phyloP scores from a whole-genome alignment of 1,140 invertebrate species.

The Drosophila mayri region DNA sequence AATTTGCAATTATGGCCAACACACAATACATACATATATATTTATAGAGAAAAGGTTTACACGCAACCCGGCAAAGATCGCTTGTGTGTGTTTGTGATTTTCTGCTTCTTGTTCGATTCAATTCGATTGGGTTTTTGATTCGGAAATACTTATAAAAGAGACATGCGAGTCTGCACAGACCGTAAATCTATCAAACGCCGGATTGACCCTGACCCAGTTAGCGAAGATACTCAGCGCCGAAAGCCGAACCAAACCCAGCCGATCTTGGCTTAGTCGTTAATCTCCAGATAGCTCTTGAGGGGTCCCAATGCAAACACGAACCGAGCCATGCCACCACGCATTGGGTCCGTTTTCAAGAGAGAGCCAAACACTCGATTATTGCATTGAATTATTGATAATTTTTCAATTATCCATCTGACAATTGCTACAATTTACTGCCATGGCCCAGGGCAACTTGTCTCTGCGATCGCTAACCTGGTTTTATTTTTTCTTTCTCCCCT shows the following conservation, averaged over 20 bases:
- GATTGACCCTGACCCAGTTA: conserved; percentile 78
- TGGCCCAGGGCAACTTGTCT: conserved; percentile 42
- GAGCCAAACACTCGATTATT: conserved; percentile 57
- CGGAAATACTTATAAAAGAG: conserved; percentile 46
- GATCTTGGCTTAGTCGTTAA: conserved; percentile 69
- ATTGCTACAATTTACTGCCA: conserved; percentile 71
- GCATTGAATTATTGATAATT: conserved; percentile 77
- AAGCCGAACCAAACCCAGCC: conserved; percentile 31
- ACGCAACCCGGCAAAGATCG: conserved; percentile 49
- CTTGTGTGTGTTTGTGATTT: conserved; percentile 7
- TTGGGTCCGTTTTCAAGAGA: conserved; percentile 26
- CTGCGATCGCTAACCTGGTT: conserved; percentile 23
- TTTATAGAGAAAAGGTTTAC: conserved; percentile 40
- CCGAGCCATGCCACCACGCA: conserved; percentile 9
- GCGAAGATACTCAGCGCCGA: conserved; percentile 64
- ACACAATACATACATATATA: conserved; percentile 19
- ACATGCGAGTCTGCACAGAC: conserved; percentile 35
- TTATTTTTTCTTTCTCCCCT: conserved; percentile 10
- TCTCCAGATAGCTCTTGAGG: conserved; percentile 71
- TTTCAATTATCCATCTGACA: conserved; percentile 71
- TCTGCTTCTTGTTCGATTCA: conserved; percentile 40
- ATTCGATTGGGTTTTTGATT: conserved; percentile 31
- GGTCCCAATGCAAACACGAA: conserved; percentile 56
- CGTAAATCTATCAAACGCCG: conserved; percentile 66
- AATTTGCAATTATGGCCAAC: conserved; percentile 58